Percentiles rank a stretch among this genome's conserved stretches.
These are phyloP conservation scores for Rhagonycha lutea DNA, from an alignment of 2,888 invertebrate genomes.

Conservation along the genomic window DNA sequence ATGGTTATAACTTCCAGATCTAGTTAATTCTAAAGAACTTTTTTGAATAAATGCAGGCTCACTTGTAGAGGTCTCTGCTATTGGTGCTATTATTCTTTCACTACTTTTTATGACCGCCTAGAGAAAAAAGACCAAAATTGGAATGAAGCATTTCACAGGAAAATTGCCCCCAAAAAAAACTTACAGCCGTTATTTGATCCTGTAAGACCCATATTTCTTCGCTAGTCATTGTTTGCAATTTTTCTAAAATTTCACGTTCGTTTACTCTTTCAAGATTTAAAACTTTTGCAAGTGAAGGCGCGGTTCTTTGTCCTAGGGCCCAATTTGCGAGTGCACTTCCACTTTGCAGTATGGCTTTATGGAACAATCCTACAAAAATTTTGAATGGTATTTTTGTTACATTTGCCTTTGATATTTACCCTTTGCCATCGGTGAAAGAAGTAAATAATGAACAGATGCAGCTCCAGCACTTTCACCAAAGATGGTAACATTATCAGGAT, in stretches of 20 bases:
- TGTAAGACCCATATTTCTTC: conserved; percentile 38
- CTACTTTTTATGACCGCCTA: neutral
- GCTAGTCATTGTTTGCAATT: conserved; percentile 36
- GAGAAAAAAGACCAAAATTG: neutral
- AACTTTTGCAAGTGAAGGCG: conserved; percentile 46
- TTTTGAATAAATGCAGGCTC: conserved; percentile 37
- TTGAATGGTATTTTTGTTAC: neutral
- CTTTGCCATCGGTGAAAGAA: conserved; percentile 57
- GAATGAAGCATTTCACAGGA: neutral
- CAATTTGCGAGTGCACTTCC: conserved; percentile 44
- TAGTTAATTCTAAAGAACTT: conserved; percentile 37
- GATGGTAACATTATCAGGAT: conserved; percentile 46
- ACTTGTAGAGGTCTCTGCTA: conserved; percentile 33
- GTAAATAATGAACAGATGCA: conserved; percentile 56
- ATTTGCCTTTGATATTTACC: conserved; percentile 30
- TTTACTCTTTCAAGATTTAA: conserved; percentile 39
- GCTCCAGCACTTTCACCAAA: conserved; percentile 61
- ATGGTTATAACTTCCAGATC: conserved; percentile 36
- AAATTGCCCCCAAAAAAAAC: conserved; percentile 4
- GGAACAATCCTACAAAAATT: conserved; percentile 44
- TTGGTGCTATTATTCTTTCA: conserved; percentile 27
- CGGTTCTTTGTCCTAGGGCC: conserved; percentile 44
- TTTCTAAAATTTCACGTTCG: conserved; percentile 42
- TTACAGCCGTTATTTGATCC: conserved; percentile 39
- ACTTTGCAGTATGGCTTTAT: conserved; percentile 49